A percentile compares a stretch with the other conserved stretches of the same genome.
Evolutionary conservation across 2,113 vertebrate genomes (phyloP).

Genomic region (Alaudala cheleensis): DNA sequence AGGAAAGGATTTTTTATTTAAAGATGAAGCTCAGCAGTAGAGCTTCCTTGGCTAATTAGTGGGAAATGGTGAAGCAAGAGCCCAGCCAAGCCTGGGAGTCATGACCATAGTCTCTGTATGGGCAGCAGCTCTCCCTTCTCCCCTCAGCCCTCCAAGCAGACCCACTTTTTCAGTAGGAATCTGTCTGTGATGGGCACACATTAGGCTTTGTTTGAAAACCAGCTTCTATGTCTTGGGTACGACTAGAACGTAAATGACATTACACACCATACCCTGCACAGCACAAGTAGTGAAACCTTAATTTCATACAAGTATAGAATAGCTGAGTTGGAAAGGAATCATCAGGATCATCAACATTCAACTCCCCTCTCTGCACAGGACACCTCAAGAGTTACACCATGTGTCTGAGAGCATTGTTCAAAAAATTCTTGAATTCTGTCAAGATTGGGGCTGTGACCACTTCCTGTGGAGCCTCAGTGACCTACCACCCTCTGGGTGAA

Average conservation of each 20-base stretch:
- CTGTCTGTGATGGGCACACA: background rate
- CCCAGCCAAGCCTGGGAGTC: background rate
- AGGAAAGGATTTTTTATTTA: background rate
- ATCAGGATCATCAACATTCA: background rate
- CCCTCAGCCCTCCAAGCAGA: background rate
- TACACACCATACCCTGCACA: background rate
- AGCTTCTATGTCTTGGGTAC: background rate
- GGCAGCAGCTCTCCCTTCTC: background rate
- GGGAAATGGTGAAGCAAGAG: background rate
- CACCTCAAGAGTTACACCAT: background rate
- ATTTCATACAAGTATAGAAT: background rate
- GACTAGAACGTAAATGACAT: background rate
- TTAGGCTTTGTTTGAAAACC: background rate
- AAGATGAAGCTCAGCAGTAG: background rate
- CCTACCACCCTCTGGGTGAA: background rate
- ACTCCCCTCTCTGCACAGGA: background rate
- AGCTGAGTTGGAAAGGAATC: background rate
- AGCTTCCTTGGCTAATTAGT: background rate
- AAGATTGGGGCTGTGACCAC: background rate
- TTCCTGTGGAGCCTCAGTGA: background rate
- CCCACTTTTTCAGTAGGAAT: background rate
- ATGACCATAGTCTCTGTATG: rapidly evolving
- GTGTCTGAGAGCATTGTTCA: background rate
- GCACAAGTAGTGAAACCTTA: background rate
- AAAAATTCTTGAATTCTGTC: background rate